Base-by-base conservation (phyloP, 2,113 vertebrate species). In the Ictalurus furcatus region DNA sequence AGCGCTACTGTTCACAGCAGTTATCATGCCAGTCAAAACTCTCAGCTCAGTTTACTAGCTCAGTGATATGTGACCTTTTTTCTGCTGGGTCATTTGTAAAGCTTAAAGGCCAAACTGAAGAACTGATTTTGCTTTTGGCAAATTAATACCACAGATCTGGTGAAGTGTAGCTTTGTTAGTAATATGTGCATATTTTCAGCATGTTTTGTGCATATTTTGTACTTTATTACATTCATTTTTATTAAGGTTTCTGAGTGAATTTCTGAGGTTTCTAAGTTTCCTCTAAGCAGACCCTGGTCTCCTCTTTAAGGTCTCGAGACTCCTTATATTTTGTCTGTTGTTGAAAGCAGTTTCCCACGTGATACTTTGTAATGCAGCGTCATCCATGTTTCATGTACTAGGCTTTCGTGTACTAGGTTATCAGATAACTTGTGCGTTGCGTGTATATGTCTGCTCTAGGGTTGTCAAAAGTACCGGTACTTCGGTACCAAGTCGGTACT, bases 21-120 rank as follows among this genome's bases (percentile, higher is more conserved):
- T 48, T 85, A 85, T 67, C 25, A 6, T 85, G 88, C 79, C 74
- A 80, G 74, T 89, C 84, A 89, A 44, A 85, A 69, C 73, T 40
- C 81, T 69, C 67, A 71, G 61, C 48, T 86, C 84, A 44, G 88
- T 86, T 89, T 89, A 84, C 80, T 74, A 34, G 81, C 79, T 17
- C 25, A 73, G 52, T 85, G 59, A 67, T 85, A n/a, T 67, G 59
- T 89, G 65, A 85, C 56, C 84, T 80, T 80, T 80, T 85, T 28
- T 21, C 1, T 40, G 56, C 2, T 30, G n/a, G 83, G 73, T 80
- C 88, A 85, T 85, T 80, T 86, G 84, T 80, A 85, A 48, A 81
- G 25, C 25, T 34, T 40, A 37, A 69, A 71, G 25, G 23, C 23
- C 25, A 34, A 83, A 37, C 28, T 81, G 44, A 87, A 67, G 19